These are phyloP conservation scores for Xylocampa areola DNA, from an alignment of 2,888 invertebrate species.

Conservation along the genomic window DNA sequence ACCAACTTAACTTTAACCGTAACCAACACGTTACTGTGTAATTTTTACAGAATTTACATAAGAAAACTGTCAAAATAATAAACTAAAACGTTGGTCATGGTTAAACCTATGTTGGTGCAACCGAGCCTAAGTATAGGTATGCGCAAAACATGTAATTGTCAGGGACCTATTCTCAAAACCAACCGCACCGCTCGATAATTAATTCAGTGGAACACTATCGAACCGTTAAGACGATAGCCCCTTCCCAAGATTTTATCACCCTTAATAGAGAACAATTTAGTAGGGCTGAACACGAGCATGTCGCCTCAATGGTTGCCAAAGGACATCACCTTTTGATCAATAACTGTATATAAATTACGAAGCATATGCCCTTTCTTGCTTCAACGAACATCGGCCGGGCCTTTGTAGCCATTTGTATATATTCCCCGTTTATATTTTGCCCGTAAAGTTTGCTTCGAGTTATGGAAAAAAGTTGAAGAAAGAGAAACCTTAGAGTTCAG, in stretches of 20 bases:
- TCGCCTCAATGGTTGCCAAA: slow-evolving; percentile 86
- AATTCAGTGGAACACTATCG: slow-evolving; percentile 72
- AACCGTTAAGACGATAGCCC: slow-evolving; percentile 72
- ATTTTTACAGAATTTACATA: too few species aligned
- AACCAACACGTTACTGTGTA: too few species aligned
- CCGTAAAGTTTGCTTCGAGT: slow-evolving; percentile 45
- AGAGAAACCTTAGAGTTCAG: not conserved
- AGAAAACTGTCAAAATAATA: too few species aligned
- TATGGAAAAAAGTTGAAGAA: slow-evolving; percentile 22
- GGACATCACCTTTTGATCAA: slow-evolving; percentile 88
- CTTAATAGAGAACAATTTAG: slow-evolving; percentile 83
- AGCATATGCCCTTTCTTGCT: slow-evolving; percentile 88
- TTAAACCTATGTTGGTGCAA: too few species aligned
- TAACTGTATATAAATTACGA: slow-evolving; percentile 89
- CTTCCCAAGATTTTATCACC: slow-evolving; percentile 86
- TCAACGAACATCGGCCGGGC: slow-evolving; percentile 76
- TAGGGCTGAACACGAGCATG: slow-evolving; percentile 73
- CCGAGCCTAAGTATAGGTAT: too few species aligned
- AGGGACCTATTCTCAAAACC: slow-evolving; percentile 56
- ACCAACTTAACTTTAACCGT: too few species aligned
- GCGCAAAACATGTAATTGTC: slow-evolving; percentile 15
- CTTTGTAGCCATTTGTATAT: slow-evolving; percentile 73
- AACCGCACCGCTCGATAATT: slow-evolving; percentile 68
- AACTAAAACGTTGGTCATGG: too few species aligned
- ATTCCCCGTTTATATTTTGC: slow-evolving; percentile 59